Evolutionary conservation across 2,797 vertebrate species (phyloP).

Genomic region (Clarias platycephalus): DNA sequence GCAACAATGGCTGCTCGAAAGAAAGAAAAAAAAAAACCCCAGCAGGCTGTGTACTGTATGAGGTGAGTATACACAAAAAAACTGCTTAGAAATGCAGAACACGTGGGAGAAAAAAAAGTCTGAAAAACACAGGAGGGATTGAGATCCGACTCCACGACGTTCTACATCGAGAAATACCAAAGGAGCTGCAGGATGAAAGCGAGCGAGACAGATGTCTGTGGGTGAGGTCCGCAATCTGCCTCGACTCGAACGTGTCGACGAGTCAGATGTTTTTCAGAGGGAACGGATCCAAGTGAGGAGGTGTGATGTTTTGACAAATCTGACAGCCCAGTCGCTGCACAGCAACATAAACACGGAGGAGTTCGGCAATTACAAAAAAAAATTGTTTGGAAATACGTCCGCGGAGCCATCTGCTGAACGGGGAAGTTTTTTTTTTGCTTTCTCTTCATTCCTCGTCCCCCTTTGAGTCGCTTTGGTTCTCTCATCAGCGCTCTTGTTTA

Average conservation of each 20-base stretch:
- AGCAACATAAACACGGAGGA: slow-evolving; percentile 26
- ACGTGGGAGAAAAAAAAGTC: not conserved
- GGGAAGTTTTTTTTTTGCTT: not conserved
- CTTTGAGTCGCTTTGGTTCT: not conserved
- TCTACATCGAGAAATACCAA: not conserved
- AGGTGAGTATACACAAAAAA: too few relatives aligned
- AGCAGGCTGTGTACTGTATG: too few relatives aligned
- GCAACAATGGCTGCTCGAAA: not conserved
- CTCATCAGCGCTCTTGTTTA: slow-evolving; percentile 5
- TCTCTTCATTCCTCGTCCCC: not conserved
- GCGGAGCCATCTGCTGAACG: slow-evolving; percentile 22
- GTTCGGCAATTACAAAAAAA: not conserved
- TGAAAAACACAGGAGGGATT: not conserved
- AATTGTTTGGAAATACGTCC: not conserved
- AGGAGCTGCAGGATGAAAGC: slow-evolving; percentile 30
- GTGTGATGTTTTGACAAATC: slow-evolving; percentile 14
- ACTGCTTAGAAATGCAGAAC: not conserved
- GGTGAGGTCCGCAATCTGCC: not conserved
- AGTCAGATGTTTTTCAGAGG: slow-evolving; percentile 14
- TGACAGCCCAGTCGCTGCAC: slow-evolving; percentile 23
- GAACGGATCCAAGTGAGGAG: not conserved
- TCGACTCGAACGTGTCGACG: slow-evolving; percentile 9
- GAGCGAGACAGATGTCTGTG: slow-evolving; percentile 26
- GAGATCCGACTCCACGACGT: not conserved
- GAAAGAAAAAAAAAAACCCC: not conserved